Evolutionary conservation across 2,888 invertebrate genomes (phyloP), one percentile per base, ranked within the genome.

Genomic region (Eupelmus urozonus): DNA sequence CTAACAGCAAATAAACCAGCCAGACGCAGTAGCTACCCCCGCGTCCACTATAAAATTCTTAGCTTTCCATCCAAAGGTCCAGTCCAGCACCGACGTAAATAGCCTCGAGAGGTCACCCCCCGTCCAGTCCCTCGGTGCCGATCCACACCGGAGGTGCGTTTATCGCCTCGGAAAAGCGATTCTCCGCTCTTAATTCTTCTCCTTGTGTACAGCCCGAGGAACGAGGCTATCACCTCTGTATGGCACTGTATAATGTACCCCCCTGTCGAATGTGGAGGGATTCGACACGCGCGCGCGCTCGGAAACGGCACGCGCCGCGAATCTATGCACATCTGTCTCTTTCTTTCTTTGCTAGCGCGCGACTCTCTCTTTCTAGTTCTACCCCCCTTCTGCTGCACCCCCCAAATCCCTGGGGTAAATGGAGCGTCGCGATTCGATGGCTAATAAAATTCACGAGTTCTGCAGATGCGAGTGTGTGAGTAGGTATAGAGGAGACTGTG

Each of bases 381-480:
- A 25, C 40, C 42, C 45, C 27, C 25, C 59, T 45, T 13, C 25
- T 16, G n/a, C 40, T 40, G 16, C 11, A 1, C 25, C 59, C 76
- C 53, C 23, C 20, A 81, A 82, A 82, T 81, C 79, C 67, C 78
- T 55, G 34, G 59, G 59, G 75, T 66, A 81, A 84, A 84, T 83
- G 81, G 81, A 82, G 77, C 81, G 76, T 79, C 59, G 76, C 71
- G 74, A 71, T 77, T 79, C 82, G 79, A 75, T 60, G 81, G 67
- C 62, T 79, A 82, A 83, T 84, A 81, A 83, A 82, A 83, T 83
- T 81, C 81, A 82, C 81, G 80, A 57, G 2, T 66, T 67, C 55
- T 45, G 57, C 67, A 73, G 63, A 62, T 63, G 72, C 57, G 18
- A 18, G 1, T 29, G 18, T n/a, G 23, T 25, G n/a, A 1, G 16